A percentile compares a stretch with the other conserved stretches of the same genome.
Conservation (phyloP, 2,113 vertebrate genomes). For the Scolopax mira region DNA sequence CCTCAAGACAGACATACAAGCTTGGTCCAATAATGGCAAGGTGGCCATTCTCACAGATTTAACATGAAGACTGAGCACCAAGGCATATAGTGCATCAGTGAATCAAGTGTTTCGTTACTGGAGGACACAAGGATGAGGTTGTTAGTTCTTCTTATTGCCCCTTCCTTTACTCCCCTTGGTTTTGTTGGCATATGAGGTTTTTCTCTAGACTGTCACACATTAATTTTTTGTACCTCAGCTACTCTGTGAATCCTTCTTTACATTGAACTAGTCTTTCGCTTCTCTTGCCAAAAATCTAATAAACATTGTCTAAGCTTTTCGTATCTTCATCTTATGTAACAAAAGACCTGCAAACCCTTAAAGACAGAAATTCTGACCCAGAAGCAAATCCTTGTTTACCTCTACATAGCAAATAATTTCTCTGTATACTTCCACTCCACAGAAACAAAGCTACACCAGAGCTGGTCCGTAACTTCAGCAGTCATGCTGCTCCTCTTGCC, state of each 20-base stretch:
- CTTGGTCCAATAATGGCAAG: not conserved
- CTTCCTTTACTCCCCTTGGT: not conserved
- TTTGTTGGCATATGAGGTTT: not conserved
- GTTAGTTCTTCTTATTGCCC: not conserved
- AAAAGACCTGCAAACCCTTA: not conserved
- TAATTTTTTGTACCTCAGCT: not conserved
- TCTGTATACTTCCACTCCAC: not conserved
- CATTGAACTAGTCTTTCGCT: not conserved
- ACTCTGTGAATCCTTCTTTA: not conserved
- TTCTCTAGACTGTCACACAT: not conserved
- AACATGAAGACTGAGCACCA: not conserved
- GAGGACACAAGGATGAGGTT: not conserved
- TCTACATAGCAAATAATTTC: not conserved
- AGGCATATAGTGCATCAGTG: not conserved
- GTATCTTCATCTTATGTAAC: not conserved
- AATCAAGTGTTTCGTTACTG: not conserved
- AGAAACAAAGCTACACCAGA: not conserved
- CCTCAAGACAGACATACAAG: not conserved
- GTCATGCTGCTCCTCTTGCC: not conserved
- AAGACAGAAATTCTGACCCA: not conserved
- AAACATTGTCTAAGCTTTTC: constrained; percentile 33
- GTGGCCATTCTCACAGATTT: not conserved
- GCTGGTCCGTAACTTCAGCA: not conserved
- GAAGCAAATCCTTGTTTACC: not conserved
- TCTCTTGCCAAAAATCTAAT: not conserved